Evolutionary conservation across 2,888 invertebrate genomes (phyloP), one percentile per base, ranked within the genome.

Genomic region (Eupithecia inturbata): DNA sequence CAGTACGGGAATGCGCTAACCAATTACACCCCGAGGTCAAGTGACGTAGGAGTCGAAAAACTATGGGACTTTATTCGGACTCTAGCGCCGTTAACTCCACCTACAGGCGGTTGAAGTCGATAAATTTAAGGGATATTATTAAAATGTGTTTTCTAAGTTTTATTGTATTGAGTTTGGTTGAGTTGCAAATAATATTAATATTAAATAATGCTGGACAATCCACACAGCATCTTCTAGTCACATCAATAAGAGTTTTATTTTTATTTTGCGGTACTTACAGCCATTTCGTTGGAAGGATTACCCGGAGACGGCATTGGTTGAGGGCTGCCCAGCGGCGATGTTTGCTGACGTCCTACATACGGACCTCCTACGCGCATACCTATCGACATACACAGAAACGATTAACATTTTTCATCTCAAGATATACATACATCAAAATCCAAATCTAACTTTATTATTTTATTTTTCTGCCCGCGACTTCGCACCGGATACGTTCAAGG

Each of bases 231-330:
- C n/a, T n/a, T n/a, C n/a, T n/a, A n/a, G n/a, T n/a, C n/a, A n/a
- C n/a, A n/a, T n/a, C n/a, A 60, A 49, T 6, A 31, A 45, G 4
- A 14, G 60, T 16, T 60, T 28, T 16, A 28, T 16, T 22, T 60
- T 14, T 10, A 63, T 14, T 45, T 67, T 1, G 14, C 10, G 49
- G 60, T 76, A 89, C 93, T 85, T 82, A 94, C 94, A 69, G 93
- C 89, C 84, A 94, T 89, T 79, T 94, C 94, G 64, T 91, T 93
- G 6, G 85, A 84, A 14, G 88, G 87, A 77, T 93, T 94, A 28
- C 95, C 94, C 0, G 95, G 95, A 7, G 95, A 94, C 3, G 94
- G 94, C 76, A 95, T 80, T 3, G 95, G 94, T 78, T 95, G 95
- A 3, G 95, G 94, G 78, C 95, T 95, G 60, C 95, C 94, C 1